phyloP scores from a whole-genome alignment of 2,888 invertebrate genomes.

The Watsonalla cultraria region DNA sequence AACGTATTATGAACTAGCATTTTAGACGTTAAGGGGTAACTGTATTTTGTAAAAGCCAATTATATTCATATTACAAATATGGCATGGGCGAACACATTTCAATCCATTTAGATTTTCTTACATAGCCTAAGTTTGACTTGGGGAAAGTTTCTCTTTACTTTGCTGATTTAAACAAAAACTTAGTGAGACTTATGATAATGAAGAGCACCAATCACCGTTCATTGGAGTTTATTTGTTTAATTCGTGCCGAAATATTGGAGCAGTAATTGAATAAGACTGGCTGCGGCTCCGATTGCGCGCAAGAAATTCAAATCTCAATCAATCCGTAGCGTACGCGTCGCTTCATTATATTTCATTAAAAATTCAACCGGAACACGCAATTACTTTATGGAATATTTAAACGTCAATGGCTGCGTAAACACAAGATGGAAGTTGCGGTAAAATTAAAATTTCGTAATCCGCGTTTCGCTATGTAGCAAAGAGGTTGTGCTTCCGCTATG shows the following conservation, averaged over 20 bases:
- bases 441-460: conserved; percentile 68
- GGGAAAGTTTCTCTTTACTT: conserved; percentile 10
- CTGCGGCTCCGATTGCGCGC: conserved; percentile 57
- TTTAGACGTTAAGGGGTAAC: no score
- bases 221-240: conserved; percentile 54
- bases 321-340: conserved; percentile 54
- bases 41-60: no score
- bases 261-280: conserved; percentile 60
- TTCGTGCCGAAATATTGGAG: conserved; percentile 59
- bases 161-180: conserved; percentile 32
- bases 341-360: conserved; percentile 70
- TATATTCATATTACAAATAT: no score
- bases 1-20: no score
- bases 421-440: conserved; percentile 59
- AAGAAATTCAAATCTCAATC: conserved; percentile 74
- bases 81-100: no score
- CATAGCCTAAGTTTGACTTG: not conserved
- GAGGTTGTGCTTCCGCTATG: conserved; percentile 60
- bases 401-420: conserved; percentile 62
- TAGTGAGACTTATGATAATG: conserved; percentile 22
- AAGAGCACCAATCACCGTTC: conserved; percentile 35
- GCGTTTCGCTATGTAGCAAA: conserved; percentile 53
- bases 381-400: conserved; percentile 73
- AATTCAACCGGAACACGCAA: conserved; percentile 67
- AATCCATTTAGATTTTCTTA: no score